Conservation (phyloP, 2,113 vertebrate genomes). For the Trematocara macrostoma region DNA sequence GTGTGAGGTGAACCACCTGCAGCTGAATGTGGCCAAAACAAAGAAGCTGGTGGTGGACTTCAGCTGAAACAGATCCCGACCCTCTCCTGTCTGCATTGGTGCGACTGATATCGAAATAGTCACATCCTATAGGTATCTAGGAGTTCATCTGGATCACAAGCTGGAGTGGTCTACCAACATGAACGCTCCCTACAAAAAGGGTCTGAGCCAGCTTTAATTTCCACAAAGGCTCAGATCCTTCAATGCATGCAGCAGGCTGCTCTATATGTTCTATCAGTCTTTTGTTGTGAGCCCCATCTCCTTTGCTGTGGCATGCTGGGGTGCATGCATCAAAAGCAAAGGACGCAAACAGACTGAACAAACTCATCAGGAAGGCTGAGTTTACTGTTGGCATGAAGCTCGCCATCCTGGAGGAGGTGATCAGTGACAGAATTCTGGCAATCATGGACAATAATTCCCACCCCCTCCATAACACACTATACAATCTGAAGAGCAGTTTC, state of each 20-base stretch:
- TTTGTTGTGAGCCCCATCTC: background rate
- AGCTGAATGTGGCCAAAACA: background rate
- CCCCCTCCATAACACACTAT: background rate
- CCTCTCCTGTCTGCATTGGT: background rate
- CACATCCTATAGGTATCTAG: background rate
- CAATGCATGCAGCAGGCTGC: background rate
- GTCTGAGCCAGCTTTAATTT: background rate
- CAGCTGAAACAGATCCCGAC: background rate
- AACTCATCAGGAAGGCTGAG: background rate
- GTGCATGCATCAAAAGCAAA: background rate
- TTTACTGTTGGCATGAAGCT: background rate
- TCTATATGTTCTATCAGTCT: background rate
- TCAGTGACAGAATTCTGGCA: background rate
- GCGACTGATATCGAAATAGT: accelerated
- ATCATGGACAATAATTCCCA: background rate
- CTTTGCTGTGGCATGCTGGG: background rate
- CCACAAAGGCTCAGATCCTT: background rate
- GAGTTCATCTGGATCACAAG: background rate
- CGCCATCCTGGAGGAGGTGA: background rate
- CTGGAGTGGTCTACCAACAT: background rate
- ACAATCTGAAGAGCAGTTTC: background rate
- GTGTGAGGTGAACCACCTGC: background rate
- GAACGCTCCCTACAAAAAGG: background rate
- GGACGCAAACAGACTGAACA: background rate
- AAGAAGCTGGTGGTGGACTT: background rate